Evolutionary conservation across 2,797 vertebrate species (phyloP).

Genomic region (Peromyscus nudipes): DNA sequence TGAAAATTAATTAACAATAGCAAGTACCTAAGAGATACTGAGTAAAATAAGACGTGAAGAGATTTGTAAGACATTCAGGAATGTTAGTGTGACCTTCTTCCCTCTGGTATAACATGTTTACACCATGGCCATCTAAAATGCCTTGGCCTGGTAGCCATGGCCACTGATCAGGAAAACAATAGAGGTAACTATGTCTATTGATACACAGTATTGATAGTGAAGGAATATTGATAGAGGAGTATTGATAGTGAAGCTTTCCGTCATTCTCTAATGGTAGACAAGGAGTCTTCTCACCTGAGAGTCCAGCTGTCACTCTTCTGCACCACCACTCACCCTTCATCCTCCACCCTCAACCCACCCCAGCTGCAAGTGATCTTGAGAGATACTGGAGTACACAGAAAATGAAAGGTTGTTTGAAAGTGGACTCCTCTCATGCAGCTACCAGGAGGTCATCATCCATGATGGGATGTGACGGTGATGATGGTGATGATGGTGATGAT

Average conservation of each 20-base stretch:
- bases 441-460: neutral
- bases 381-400: neutral
- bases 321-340: neutral
- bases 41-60: neutral
- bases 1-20: constrained; percentile 10
- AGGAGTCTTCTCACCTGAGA: neutral
- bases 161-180: neutral
- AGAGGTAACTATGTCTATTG: neutral
- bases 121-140: neutral
- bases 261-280: neutral
- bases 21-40: neutral
- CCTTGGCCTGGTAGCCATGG: neutral
- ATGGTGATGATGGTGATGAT: no score
- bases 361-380: neutral
- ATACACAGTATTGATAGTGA: neutral
- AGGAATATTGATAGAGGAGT: no score
- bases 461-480: neutral
- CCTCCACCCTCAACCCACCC: neutral
- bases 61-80: neutral
- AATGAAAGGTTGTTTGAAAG: neutral
- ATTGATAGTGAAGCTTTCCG: neutral
- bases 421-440: neutral
- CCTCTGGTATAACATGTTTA: neutral
- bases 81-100: neutral
- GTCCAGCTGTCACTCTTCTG: neutral